phyloP scores from a whole-genome alignment of 2,888 invertebrate species.

The Oithona nana region DNA sequence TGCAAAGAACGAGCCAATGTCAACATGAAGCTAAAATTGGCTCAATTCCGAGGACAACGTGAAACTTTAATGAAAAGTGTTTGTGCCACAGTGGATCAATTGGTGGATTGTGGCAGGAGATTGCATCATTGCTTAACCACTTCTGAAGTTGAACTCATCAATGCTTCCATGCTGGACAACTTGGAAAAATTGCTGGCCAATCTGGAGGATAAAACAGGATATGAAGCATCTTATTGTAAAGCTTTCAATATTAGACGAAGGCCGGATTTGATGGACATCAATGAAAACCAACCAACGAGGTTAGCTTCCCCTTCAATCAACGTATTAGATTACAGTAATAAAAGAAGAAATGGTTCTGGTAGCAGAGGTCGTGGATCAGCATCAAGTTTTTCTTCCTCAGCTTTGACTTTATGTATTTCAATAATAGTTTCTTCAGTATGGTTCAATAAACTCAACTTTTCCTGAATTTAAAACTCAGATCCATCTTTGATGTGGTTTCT shows the following conservation, averaged over 20 bases:
- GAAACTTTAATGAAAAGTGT: not conserved
- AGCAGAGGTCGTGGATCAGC: too few species aligned
- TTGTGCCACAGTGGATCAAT: not conserved
- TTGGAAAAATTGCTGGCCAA: not conserved
- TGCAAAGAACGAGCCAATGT: not conserved
- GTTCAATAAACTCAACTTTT: too few species aligned
- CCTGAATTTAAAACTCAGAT: too few species aligned
- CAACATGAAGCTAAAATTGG: not conserved
- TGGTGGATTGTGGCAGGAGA: not conserved
- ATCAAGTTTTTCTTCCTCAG: too few species aligned
- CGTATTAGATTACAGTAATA: not conserved
- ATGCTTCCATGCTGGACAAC: not conserved
- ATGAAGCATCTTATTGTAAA: not conserved
- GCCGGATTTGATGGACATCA: not conserved
- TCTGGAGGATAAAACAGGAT: not conserved
- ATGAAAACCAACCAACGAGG: not conserved
- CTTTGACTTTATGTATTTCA: too few species aligned
- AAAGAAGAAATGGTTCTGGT: too few species aligned
- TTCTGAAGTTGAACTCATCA: not conserved
- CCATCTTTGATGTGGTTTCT: too few species aligned
- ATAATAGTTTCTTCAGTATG: too few species aligned
- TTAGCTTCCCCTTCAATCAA: not conserved
- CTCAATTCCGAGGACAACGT: not conserved
- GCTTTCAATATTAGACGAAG: not conserved
- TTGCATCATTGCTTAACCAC: not conserved